Evolutionary conservation across 2,113 vertebrate genomes (phyloP), one percentile per base, ranked within the genome.

Genomic region (Gallinago paraguaiae): DNA sequence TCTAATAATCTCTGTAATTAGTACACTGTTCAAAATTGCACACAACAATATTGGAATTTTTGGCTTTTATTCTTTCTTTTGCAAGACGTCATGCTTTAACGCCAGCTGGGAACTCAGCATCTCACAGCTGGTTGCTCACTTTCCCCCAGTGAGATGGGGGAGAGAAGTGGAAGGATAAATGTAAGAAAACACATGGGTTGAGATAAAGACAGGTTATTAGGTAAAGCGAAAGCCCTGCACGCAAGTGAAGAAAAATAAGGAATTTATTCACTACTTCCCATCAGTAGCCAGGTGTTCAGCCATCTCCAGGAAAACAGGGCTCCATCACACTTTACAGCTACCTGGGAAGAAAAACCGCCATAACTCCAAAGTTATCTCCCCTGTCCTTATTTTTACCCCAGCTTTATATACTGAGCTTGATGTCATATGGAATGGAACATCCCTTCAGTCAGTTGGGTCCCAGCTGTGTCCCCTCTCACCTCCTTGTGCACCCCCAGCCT

Each of bases 311-410:
- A 50, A 10, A 69, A 25, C 17, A 35, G 67, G 46, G 46, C 46
- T 71, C 19, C 50, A 24, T 9, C 7, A 71, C 3, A 0, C 1
- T 1, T 41, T 39, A 53, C 1, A 1, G 19, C 17, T 12, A 23
- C 50, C 39, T 24, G 27, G 28, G 50, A 51, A 53, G 19, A 48
- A 56, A 56, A 31, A 56, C 7, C 4, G 11, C 17, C 54, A 13
- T 19, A 33, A 33, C 17, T 56, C 54, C 30, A 5, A 33, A 31
- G 17, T 11, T 56, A 10, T 30, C 53, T 10, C 53, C 30, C 17
- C 28, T 18, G 20, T 56, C 30, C 30, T 56, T 56, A 30, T 31
- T 56, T 56, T 56, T 56, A 10, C 28, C 53, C 4, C 30, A 31
- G 53, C 17, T 56, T 56, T 56, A 56, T 56, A 56, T 56, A 31